Base-by-base conservation (phyloP, 92 coral and sea anemone genomes). In the Siderastrea siderea region DNA sequence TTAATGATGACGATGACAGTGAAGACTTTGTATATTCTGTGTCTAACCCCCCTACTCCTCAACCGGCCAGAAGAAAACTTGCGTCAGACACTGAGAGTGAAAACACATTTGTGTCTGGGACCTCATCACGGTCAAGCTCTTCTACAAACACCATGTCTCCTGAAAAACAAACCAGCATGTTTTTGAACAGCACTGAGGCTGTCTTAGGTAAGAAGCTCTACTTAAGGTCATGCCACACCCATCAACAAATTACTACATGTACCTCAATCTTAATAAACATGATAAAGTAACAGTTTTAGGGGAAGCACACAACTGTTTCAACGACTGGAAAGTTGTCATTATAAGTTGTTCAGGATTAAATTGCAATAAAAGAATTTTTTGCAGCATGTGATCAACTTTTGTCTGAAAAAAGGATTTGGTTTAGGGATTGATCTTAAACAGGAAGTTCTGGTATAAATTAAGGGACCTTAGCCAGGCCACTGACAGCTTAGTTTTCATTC, bases 11-110 rank as follows among this genome's bases (percentile, higher is more conserved):
- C 11, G 97, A 94, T 14, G 97, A 94, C 68, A 78, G 87, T 52
- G 99, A 95, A 46, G 98, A 94, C 14, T 83, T 95, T 16, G 47
- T 92, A 8, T 92, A 93, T 84, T 97, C 99, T 0, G 97, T 97
- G 15, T 97, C 99, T 12, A 97, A 97, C 62, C 99, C 99, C 1
- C 99, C 99, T 6, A 95, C 98, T 1, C 99, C 99, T 15, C 88
- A 81, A 5, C 38, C 62, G 12, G 78, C 81, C 47, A 92, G 89
- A 16, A 91, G 85, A 63, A 89, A 90, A n/a, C 60, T 50, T 1
- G 78, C 92, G 5, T 93, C 96, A 47, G 98, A 94, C 61, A 80
- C 90, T n/a, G 97, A 94, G 43, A 88, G 94, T 47, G 98, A 95
- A 74, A 75, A 83, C 63, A 95, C 98, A 5, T 68, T 87, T 83